phyloP scores from a whole-genome alignment of 2,113 vertebrate genomes.

The Phaethornis superciliosus region DNA sequence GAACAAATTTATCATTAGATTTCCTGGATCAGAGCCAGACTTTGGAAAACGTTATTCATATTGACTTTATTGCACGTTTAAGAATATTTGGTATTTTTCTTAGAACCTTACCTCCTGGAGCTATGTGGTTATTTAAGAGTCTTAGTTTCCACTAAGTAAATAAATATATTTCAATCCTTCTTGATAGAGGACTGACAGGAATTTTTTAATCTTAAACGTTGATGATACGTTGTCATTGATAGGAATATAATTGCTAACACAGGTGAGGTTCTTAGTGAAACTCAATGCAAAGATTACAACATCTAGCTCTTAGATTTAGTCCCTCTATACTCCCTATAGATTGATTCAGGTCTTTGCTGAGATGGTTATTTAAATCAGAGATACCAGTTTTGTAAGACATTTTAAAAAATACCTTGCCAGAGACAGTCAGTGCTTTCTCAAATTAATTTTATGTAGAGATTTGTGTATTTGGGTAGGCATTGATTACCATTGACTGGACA shows the following conservation, averaged over 20 bases:
- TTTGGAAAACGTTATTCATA: not conserved
- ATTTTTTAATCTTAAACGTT: not conserved
- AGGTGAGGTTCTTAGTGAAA: not conserved
- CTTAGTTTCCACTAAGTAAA: not conserved
- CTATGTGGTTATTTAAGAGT: not conserved
- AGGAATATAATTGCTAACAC: not conserved
- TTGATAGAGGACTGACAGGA: not conserved
- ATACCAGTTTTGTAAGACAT: not conserved
- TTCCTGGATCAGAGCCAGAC: not conserved
- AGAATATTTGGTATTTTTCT: not conserved
- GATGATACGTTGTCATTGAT: not conserved
- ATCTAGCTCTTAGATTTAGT: not conserved
- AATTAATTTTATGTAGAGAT: not conserved
- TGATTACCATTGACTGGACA: not conserved
- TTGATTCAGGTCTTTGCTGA: not conserved
- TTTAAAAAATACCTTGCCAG: not conserved
- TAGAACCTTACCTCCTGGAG: not conserved
- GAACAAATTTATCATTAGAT: not conserved
- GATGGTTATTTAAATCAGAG: not conserved
- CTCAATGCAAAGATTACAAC: not conserved
- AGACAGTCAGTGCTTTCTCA: not conserved
- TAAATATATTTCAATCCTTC: not conserved
- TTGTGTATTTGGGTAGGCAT: not conserved
- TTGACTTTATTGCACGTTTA: not conserved
- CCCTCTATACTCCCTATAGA: not conserved